phyloP scores from a whole-genome alignment of 2,113 vertebrate genomes.

The Pollachius pollachius region DNA sequence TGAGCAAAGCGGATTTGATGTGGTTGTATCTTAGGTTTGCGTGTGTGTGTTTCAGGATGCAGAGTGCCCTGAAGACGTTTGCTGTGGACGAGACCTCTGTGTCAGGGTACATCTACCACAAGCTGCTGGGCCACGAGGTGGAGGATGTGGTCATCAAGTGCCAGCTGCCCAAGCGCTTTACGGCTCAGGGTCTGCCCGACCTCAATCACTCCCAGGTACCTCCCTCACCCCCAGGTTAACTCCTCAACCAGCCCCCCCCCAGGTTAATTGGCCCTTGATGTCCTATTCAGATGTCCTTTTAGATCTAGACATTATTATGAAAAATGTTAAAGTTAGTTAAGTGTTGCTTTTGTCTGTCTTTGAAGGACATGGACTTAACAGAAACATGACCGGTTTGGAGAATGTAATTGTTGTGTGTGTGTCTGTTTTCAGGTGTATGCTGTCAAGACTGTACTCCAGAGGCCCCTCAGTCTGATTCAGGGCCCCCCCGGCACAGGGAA shows the following conservation, averaged over 20 bases:
- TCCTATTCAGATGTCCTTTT: no score
- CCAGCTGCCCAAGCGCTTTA: constrained; percentile 97
- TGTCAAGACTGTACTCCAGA: constrained; percentile 96
- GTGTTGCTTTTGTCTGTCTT: no score
- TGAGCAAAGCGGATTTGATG: neutral
- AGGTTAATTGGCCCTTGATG: no score
- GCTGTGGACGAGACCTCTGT: constrained; percentile 97
- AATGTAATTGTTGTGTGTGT: neutral
- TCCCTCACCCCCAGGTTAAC: no score
- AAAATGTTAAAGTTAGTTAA: no score
- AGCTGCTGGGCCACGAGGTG: constrained; percentile 94
- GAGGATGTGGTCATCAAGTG: constrained; percentile 99
- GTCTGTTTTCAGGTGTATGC: constrained; percentile 86
- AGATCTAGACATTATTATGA: no score
- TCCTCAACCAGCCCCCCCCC: no score
- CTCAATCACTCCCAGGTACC: constrained; percentile 98
- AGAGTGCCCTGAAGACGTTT: constrained; percentile 95
- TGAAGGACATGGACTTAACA: no score
- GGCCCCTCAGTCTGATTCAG: constrained; percentile 96
- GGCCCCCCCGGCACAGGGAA: constrained; percentile 97
- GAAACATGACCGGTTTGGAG: no score
- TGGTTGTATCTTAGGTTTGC: neutral
- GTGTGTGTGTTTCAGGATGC: constrained; percentile 80
- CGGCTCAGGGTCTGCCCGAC: constrained; percentile 94
- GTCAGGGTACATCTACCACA: constrained; percentile 98